phyloP scores from a whole-genome alignment of 2,797 vertebrate genomes.

The Jordanella pulchra region DNA sequence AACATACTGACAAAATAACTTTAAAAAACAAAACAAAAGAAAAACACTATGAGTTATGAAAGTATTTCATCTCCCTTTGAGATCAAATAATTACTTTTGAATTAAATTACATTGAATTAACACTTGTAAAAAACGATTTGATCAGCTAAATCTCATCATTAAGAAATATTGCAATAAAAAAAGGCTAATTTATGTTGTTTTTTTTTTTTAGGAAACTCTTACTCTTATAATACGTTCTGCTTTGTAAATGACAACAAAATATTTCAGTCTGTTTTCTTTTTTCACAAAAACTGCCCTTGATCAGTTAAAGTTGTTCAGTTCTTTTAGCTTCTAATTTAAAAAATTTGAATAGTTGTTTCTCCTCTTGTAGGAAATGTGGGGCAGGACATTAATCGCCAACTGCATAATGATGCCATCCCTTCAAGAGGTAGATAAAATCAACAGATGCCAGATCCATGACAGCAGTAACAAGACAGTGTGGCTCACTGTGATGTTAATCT shows the following conservation, averaged over 20 bases:
- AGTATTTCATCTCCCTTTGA: no score
- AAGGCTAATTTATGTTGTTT: no score
- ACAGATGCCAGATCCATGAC: neutral
- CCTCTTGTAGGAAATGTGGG: neutral
- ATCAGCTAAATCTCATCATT: no score
- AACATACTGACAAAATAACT: no score
- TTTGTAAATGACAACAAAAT: neutral
- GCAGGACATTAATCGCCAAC: neutral
- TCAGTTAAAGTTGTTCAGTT: neutral
- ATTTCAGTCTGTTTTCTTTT: neutral
- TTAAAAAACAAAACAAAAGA: no score
- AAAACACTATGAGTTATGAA: no score
- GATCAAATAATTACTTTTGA: no score
- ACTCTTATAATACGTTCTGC: no score
- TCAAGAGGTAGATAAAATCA: neutral
- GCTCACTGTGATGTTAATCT: slow-evolving; percentile 7
- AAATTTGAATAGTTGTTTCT: neutral
- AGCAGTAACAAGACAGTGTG: neutral
- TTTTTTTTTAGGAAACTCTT: no score
- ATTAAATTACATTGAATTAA: no score
- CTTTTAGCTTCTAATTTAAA: neutral
- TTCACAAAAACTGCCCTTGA: neutral
- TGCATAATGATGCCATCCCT: neutral
- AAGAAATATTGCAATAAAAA: no score
- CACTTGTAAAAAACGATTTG: no score